Conservation (phyloP, 1,140 invertebrate species). For the Tyrophagus putrescentiae region DNA sequence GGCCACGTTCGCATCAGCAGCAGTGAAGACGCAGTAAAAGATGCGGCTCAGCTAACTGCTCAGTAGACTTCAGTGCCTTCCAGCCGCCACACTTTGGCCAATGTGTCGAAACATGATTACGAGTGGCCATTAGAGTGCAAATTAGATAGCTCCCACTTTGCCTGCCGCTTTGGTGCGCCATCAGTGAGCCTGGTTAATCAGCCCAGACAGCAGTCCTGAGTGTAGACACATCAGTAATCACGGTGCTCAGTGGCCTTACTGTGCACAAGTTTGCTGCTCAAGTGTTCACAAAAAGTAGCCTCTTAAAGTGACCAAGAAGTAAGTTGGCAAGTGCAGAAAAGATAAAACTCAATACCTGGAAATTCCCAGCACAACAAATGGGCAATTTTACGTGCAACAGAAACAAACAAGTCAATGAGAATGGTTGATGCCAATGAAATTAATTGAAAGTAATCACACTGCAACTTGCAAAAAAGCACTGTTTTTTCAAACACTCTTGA, state of each 20-base stretch:
- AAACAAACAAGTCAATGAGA: not conserved
- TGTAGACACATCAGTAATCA: too few relatives aligned
- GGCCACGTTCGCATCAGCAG: too few relatives aligned
- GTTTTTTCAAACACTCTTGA: too few relatives aligned
- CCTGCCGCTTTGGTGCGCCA: too few relatives aligned
- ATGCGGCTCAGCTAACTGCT: too few relatives aligned
- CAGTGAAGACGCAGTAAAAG: too few relatives aligned
- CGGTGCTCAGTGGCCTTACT: too few relatives aligned
- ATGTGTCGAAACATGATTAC: slow-evolving; percentile 13
- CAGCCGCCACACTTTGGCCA: not conserved
- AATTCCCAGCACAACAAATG: slow-evolving; percentile 11
- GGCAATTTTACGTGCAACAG: slow-evolving; percentile 7
- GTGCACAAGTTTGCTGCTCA: too few relatives aligned
- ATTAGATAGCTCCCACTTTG: slow-evolving; percentile 16
- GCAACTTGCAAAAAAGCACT: not conserved
- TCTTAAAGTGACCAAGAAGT: too few relatives aligned
- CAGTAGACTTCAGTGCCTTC: too few relatives aligned
- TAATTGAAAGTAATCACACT: not conserved
- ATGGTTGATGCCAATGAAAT: not conserved
- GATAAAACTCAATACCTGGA: not conserved
- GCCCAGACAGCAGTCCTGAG: not conserved
- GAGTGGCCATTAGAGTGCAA: slow-evolving; percentile 15
- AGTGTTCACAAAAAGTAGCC: too few relatives aligned
- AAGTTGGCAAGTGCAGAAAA: not conserved
- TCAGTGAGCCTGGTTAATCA: slow-evolving; percentile 15